Evolutionary conservation across 2,888 invertebrate species (phyloP), one percentile per base, ranked within the genome.

Genomic region (Polyommatus iphigenia): DNA sequence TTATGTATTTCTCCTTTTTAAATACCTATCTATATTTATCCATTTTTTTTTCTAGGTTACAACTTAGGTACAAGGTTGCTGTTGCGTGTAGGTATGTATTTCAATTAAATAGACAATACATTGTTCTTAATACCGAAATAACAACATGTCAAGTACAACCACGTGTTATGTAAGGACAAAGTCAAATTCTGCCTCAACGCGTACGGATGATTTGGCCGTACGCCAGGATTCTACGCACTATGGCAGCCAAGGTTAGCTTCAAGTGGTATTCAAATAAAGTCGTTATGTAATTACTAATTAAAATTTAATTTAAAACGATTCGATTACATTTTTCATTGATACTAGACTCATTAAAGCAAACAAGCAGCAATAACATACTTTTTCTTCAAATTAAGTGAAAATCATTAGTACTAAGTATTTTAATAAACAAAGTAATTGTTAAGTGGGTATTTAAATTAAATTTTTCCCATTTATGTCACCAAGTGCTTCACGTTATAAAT

Each of bases 221-320:
- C n/a, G 86, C 89, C 89, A 89, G 85, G n/a, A 80, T 85, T 85
- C 84, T 84, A 87, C 87, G 85, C 85, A 84, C 80, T 84, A 81
- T 32, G 29, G 82, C 85, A 80, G 87, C 18, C 80, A 80, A 88
- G 87, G 88, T 87, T 83, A 84, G 81, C 77, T 24, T 67, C 82
- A 87, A 85, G 83, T 79, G 80, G 82, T 83, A 80, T 82, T 85
- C 83, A 79, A 84, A 85, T 84, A 83, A 81, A 82, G 82, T 72
- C 75, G n/a, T 80, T 80, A 78, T 78, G 78, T 78, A 80, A 80
- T 77, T 67, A 67, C 67, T 32, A 29, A 67, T 67, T 67, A 18
- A 67, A 62, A 20, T 24, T 67, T 67, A 67, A 67, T 67, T 54
- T 54, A 54, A 24, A 67, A 29, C 32, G 18, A 18, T 29, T 67